Evolutionary conservation across 2,888 invertebrate genomes (phyloP).

Genomic region (Steinernema hermaphroditum): DNA sequence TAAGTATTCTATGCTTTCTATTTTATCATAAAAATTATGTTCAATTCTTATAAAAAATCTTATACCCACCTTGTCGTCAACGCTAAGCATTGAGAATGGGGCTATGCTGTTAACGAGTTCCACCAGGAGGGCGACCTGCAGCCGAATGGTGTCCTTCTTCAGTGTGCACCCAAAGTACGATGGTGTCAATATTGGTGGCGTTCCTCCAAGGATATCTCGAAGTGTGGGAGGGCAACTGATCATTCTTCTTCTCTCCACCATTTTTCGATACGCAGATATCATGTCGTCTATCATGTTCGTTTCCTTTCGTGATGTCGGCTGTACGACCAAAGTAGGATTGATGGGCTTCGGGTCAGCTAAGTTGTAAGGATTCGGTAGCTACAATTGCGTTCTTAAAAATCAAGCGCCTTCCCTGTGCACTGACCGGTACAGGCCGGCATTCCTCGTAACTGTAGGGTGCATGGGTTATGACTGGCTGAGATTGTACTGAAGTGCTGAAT

Average conservation of each 20-base stretch:
- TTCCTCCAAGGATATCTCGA: conserved; percentile 52
- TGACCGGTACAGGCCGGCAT: background rate
- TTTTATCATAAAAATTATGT: background rate
- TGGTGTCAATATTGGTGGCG: conserved; percentile 42
- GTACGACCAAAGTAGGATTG: background rate
- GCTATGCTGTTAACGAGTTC: conserved; percentile 46
- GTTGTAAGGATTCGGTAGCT: background rate
- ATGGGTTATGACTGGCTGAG: background rate
- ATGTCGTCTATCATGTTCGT: conserved; percentile 9
- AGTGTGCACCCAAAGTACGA: background rate
- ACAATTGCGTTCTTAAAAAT: background rate
- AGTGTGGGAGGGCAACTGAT: conserved; percentile 52
- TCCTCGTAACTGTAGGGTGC: background rate
- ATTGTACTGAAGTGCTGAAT: background rate
- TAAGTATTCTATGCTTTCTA: background rate
- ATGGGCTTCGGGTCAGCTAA: conserved; percentile 1
- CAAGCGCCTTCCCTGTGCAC: background rate
- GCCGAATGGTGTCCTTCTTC: conserved; percentile 32
- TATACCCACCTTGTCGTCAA: conserved; percentile 44
- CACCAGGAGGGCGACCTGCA: conserved; percentile 42
- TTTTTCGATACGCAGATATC: conserved; percentile 23
- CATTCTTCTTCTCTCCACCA: conserved; percentile 52
- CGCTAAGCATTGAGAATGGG: conserved; percentile 39
- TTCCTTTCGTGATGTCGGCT: background rate
- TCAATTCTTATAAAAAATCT: background rate